Conservation (phyloP, 1,140 invertebrate species). For the Lysiphlebus fabarum region DNA sequence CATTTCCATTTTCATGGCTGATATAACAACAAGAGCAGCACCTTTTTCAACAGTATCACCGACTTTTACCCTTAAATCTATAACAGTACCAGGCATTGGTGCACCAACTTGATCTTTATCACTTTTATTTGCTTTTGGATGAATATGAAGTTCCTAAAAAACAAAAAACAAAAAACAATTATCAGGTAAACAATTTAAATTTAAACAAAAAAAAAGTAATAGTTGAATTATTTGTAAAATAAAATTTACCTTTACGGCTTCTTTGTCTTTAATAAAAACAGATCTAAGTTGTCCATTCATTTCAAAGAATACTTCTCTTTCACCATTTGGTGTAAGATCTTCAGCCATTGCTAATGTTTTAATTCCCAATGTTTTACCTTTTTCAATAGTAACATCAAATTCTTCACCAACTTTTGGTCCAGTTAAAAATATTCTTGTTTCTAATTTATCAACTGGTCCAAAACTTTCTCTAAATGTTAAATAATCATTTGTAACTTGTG, state of each 20-base stretch:
- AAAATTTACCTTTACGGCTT: conserved; percentile 76
- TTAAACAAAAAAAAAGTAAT: too few relatives aligned
- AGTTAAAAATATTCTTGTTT: conserved; percentile 92
- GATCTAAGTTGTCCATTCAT: conserved; percentile 95
- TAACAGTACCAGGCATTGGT: conserved; percentile 95
- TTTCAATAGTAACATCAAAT: conserved; percentile 92
- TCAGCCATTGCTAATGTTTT: conserved; percentile 93
- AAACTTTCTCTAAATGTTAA: conserved; percentile 83
- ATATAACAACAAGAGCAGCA: conserved; percentile 86
- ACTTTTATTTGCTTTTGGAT: conserved; percentile 90
- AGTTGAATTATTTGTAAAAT: too few relatives aligned
- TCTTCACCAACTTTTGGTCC: conserved; percentile 96
- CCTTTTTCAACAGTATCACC: conserved; percentile 91
- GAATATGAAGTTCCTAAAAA: conserved; percentile 81
- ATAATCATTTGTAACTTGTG: conserved; percentile 92
- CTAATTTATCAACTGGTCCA: conserved; percentile 94
- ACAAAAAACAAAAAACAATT: neutral
- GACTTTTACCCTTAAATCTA: conserved; percentile 85
- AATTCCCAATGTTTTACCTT: conserved; percentile 93
- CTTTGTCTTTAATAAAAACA: conserved; percentile 89
- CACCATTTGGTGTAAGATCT: conserved; percentile 84
- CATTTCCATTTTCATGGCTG: conserved; percentile 99
- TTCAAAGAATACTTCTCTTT: conserved; percentile 98
- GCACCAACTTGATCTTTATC: conserved; percentile 90
- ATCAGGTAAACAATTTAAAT: neutral